Evolutionary conservation across 2,797 vertebrate genomes (phyloP).

Genomic region (Tarsius wallacei): DNA sequence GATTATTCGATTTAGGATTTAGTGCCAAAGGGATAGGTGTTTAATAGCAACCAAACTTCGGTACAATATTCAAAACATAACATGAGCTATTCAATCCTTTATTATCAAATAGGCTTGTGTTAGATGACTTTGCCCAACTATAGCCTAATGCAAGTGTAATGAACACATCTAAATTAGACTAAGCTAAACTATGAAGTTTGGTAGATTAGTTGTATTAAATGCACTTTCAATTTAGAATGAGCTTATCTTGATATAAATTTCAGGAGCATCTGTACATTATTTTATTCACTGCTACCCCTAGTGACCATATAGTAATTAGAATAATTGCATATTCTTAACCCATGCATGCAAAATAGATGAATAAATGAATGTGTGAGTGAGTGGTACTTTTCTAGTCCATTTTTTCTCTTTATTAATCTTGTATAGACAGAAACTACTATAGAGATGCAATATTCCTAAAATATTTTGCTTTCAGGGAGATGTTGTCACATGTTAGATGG

Average conservation of each 20-base stretch:
- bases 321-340: not conserved
- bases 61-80: not conserved
- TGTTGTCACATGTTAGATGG: not conserved
- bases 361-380: not conserved
- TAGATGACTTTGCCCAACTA: not conserved
- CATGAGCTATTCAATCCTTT: not conserved
- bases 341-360: not conserved
- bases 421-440: not conserved
- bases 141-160: not conserved
- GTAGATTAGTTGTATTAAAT: not conserved
- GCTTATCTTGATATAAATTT: not conserved
- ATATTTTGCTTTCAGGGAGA: not conserved
- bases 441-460: too few relatives aligned
- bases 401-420: not conserved
- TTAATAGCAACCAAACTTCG: not conserved
- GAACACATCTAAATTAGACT: too few relatives aligned
- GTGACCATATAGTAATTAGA: not conserved
- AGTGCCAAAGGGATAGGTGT: not conserved
- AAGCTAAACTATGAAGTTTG: not conserved
- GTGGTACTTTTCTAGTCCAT: not conserved
- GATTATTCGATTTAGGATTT: not conserved
- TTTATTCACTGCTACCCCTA: not conserved
- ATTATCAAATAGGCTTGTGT: not conserved
- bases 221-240: not conserved
- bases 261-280: not conserved